These are phyloP conservation scores for Eristalis intricaria DNA, from an alignment of 2,888 invertebrate species.

Conservation along the genomic window DNA sequence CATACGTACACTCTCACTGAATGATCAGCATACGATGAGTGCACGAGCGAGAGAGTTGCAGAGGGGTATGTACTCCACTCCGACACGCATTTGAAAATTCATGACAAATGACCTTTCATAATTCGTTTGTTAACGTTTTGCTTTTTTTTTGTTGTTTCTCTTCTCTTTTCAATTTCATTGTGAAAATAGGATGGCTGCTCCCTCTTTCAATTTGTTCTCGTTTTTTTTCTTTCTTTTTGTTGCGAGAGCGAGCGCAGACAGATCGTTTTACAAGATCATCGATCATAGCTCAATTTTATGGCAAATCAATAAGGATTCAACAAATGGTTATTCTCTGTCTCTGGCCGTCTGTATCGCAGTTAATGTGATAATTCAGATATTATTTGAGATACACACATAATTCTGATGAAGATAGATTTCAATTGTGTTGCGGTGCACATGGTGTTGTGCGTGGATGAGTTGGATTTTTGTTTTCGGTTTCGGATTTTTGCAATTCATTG, in stretches of 20 bases:
- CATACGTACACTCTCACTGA: not conserved
- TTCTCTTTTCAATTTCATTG: not conserved
- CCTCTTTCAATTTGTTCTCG: not conserved
- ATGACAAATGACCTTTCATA: slow-evolving; percentile 72
- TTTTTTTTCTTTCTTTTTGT: not conserved
- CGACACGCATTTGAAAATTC: slow-evolving; percentile 63
- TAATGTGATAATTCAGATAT: slow-evolving; percentile 32
- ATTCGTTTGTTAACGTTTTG: slow-evolving; percentile 48
- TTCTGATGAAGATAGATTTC: slow-evolving; percentile 15
- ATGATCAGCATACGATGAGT: slow-evolving; percentile 8
- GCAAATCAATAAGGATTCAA: slow-evolving; percentile 55
- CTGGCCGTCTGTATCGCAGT: not conserved
- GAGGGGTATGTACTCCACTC: slow-evolving; percentile 7
- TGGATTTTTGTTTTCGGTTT: not conserved
- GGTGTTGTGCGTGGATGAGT: not conserved
- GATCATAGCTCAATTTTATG: slow-evolving; percentile 59
- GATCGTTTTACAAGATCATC: slow-evolving; percentile 62
- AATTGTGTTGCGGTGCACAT: slow-evolving; percentile 7
- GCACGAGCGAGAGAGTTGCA: not conserved
- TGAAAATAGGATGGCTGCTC: slow-evolving; percentile 10
- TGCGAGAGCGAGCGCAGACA: slow-evolving; percentile 15
- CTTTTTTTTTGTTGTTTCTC: not conserved
- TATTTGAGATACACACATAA: not conserved
- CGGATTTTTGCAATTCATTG: slow-evolving; percentile 26
- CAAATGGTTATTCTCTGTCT: slow-evolving; percentile 31